Evolutionary conservation across 2,797 vertebrate genomes (phyloP).

Genomic region (Gila robusta): DNA sequence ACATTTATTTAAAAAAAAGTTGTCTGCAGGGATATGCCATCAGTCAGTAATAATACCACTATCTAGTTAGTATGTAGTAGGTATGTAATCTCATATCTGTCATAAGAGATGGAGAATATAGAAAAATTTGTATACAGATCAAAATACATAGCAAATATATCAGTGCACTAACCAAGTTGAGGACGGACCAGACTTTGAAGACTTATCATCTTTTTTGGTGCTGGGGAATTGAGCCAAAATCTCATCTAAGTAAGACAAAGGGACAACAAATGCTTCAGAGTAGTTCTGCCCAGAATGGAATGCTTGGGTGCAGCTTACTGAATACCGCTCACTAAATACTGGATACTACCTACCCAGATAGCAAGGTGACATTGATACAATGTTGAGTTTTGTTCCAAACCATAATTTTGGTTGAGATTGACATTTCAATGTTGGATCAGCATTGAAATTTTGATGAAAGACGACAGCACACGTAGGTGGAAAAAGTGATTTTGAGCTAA

Average conservation of each 20-base stretch:
- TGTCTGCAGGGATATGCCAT: not conserved
- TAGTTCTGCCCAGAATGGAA: not conserved
- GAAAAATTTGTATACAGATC: not conserved
- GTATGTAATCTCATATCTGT: not conserved
- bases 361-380: not conserved
- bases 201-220: constrained; percentile 80
- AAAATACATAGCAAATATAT: not conserved
- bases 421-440: not conserved
- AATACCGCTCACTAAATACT: not conserved
- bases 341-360: not conserved
- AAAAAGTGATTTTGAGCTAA: not conserved
- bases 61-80: not conserved
- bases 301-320: not conserved
- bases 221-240: constrained; percentile 93
- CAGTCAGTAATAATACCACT: not conserved
- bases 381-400: not conserved
- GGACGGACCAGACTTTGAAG: constrained; percentile 60
- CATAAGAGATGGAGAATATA: not conserved
- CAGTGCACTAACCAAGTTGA: constrained; percentile 53
- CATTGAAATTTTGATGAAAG: not conserved
- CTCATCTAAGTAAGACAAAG: constrained; percentile 81
- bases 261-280: not conserved
- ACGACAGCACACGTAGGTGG: not conserved
- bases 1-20: not conserved
- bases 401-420: not conserved